Evolutionary conservation across 2,888 invertebrate genomes (phyloP), one percentile per base, ranked within the genome.

Genomic region (Apodemia duryi): DNA sequence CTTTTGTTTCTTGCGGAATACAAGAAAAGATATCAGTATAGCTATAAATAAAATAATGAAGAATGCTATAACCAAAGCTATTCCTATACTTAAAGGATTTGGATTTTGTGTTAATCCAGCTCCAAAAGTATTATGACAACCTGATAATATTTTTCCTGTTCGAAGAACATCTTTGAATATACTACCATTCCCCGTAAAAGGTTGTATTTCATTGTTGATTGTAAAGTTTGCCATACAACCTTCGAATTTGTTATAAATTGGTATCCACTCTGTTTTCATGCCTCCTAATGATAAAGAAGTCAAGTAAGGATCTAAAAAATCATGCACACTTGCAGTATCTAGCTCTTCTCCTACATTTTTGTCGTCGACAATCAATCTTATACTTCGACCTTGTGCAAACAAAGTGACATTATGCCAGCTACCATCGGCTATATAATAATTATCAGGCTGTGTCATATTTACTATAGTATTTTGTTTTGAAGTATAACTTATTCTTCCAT

Each of bases 31-130:
- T 29, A 97, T 96, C 66, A 97, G 93, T 75, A 98, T 97, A 13
- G 97, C 97, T 11, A 98, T 95, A 63, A 98, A 93, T 13, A 98
- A 89, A 68, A 98, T 96, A 6, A 97, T 96, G 79, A 99, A 98
- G 92, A 99, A 98, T 35, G 97, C 97, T 70, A 98, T 97, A 29
- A 98, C 98, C 46, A 98, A 91, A 1, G 98, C 98, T 67, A 98
- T 96, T 65, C 98, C 98, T 69, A 98, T 97, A 77, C 97, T 97
- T 9, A 98, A 90, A 0, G 98, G 98, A 87, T 97, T 97, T 2
- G 97, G 95, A 5, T 95, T 95, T 72, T 96, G 95, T 0, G 95
- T 94, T 2, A 95, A 94, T 38, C 96, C 96, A 51, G 95, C 94
- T 35, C 96, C 96, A 67, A 96, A 93, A 5, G 95, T 94, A 63